A percentile compares a stretch with the other conserved stretches of the same genome.
These are phyloP conservation scores for Corbicula japonica DNA, from an alignment of 2,888 invertebrate species.

Conservation along the genomic window DNA sequence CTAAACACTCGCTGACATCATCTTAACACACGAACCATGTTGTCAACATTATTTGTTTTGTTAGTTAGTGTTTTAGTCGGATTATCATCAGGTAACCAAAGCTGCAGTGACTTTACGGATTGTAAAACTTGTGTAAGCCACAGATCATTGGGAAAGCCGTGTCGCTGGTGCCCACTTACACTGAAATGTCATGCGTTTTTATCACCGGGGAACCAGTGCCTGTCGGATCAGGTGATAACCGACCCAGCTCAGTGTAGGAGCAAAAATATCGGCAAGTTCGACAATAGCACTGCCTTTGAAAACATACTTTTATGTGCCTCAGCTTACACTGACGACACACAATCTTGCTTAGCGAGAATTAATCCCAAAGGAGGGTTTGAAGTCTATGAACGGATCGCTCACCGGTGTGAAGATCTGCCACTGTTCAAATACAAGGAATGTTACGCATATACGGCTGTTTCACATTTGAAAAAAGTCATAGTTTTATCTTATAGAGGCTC, in stretches of 20 bases:
- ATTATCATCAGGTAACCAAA: no score
- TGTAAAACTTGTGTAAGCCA: constrained; percentile 9
- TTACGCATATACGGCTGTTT: constrained; percentile 40
- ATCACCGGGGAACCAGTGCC: not conserved
- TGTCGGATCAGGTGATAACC: not conserved
- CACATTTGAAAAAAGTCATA: constrained; percentile 24
- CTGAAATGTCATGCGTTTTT: not conserved
- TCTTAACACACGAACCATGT: no score
- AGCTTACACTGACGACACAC: constrained; percentile 29
- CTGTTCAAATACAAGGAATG: constrained; percentile 34
- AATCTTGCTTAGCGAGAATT: constrained; percentile 25
- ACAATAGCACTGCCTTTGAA: constrained; percentile 7
- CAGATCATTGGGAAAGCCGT: not conserved
- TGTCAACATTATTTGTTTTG: no score
- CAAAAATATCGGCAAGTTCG: constrained; percentile 11
- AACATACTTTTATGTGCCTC: constrained; percentile 28
- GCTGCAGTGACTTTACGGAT: no score
- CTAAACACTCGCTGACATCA: no score
- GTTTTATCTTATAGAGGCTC: constrained; percentile 45
- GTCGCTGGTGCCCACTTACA: constrained; percentile 29
- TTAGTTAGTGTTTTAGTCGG: no score
- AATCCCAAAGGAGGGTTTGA: constrained; percentile 7
- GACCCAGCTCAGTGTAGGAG: constrained; percentile 9
- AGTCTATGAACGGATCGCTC: not conserved
- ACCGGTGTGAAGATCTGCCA: constrained; percentile 12